Evolutionary conservation across 2,113 vertebrate species (phyloP).

Genomic region (Acanthochromis polyacanthus): DNA sequence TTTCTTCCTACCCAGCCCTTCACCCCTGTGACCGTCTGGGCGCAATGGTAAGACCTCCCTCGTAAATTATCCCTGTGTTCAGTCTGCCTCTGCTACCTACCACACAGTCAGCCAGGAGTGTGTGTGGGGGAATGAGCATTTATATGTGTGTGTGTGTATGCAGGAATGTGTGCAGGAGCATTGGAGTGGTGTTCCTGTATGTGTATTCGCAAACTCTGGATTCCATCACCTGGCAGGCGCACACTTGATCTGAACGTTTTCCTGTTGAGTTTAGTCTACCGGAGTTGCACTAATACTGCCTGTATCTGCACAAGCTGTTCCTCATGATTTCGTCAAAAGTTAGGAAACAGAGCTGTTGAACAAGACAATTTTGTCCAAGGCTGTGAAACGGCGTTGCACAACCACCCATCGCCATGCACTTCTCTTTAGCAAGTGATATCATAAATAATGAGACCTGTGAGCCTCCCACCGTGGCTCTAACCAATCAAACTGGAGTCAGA

Average conservation of each 20-base stretch:
- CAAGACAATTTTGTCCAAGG: conserved; percentile 42
- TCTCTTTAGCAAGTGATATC: conserved; percentile 52
- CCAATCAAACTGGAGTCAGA: conserved; percentile 54
- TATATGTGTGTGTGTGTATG: conserved; percentile 12
- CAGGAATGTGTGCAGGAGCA: conserved; percentile 5
- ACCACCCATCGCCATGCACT: conserved; percentile 39
- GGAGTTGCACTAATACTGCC: conserved; percentile 19
- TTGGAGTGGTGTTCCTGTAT: conserved; percentile 20
- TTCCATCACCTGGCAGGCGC: conserved; percentile 52
- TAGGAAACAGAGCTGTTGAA: conserved; percentile 65
- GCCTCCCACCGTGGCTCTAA: conserved; percentile 51
- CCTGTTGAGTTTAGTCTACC: conserved; percentile 23
- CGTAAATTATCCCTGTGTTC: conserved; percentile 81
- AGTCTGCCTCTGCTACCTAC: conserved; percentile 69
- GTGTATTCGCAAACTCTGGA: conserved; percentile 41
- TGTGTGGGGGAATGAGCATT: conserved; percentile 36
- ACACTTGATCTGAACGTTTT: conserved; percentile 34
- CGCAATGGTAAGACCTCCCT: conserved; percentile 87
- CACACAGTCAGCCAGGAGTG: conserved; percentile 51
- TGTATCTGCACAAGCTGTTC: conserved; percentile 58
- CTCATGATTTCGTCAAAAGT: conserved; percentile 55
- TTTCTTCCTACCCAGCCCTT: conserved; percentile 82
- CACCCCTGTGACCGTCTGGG: conserved; percentile 86
- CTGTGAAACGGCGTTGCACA: conserved; percentile 71
- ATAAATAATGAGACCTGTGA: conserved; percentile 56